Conservation (phyloP, 2,888 invertebrate species). For the Merodon equestris region DNA sequence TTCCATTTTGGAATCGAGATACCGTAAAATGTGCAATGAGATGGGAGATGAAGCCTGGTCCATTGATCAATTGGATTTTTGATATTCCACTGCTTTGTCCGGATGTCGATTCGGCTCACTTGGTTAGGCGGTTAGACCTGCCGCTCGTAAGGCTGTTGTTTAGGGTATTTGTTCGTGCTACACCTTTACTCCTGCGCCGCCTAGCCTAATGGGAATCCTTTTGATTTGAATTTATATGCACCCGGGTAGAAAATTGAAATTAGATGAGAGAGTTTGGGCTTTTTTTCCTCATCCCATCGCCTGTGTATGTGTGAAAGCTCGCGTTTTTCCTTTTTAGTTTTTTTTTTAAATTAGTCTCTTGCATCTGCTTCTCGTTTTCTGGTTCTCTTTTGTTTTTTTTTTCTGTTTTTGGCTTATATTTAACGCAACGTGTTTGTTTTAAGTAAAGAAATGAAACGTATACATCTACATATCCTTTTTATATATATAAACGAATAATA, state of each 20-base stretch:
- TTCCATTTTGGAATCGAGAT: slow-evolving; percentile 55
- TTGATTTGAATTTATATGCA: slow-evolving; percentile 11
- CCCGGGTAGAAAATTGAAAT: slow-evolving; percentile 35
- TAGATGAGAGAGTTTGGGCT: not conserved
- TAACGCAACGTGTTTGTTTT: slow-evolving; percentile 48
- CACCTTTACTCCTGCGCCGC: not conserved
- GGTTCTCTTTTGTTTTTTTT: no score
- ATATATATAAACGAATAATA: slow-evolving; percentile 5
- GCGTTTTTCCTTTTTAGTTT: not conserved
- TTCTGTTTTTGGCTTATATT: slow-evolving; percentile 45
- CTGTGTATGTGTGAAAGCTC: slow-evolving; percentile 18
- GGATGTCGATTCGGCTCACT: slow-evolving; percentile 7
- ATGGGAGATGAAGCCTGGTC: slow-evolving; percentile 26
- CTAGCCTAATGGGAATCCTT: not conserved
- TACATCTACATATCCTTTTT: not conserved
- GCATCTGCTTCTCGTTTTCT: slow-evolving; percentile 42
- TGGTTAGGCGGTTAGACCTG: not conserved
- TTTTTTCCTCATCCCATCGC: not conserved
- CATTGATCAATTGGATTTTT: slow-evolving; percentile 58
- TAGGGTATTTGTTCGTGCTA: not conserved
- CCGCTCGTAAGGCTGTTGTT: slow-evolving; percentile 5
- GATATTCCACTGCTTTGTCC: slow-evolving; percentile 37
- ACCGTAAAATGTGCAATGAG: slow-evolving; percentile 51
- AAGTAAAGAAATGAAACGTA: slow-evolving; percentile 5
- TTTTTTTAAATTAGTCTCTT: slow-evolving; percentile 7